Evolutionary conservation across 2,797 vertebrate species (phyloP).

Genomic region (Sebastes umbrosus): DNA sequence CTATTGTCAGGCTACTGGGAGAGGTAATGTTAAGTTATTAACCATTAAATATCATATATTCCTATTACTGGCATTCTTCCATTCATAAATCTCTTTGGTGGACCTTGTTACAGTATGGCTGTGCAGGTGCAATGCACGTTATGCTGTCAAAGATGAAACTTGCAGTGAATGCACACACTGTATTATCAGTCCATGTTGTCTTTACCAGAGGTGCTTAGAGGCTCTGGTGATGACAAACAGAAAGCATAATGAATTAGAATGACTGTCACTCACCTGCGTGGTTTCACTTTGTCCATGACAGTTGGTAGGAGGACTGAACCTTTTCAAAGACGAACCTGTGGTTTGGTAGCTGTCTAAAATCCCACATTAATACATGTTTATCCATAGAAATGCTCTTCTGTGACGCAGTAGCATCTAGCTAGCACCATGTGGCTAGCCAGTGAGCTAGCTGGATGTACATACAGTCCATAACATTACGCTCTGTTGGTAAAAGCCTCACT

Average conservation of each 20-base stretch:
- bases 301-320: constrained; percentile 30
- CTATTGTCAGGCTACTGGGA: neutral
- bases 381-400: constrained; percentile 64
- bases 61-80: neutral
- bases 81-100: neutral
- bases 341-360: constrained; percentile 60
- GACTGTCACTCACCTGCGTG: constrained; percentile 77
- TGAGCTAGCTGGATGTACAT: constrained; percentile 36
- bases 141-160: neutral
- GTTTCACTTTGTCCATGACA: constrained; percentile 81
- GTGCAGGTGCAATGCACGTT: constrained; percentile 29
- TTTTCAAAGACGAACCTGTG: constrained; percentile 54
- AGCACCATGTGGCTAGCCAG: constrained; percentile 44
- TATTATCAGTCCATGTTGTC: neutral
- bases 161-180: too few species aligned
- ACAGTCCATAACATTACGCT: constrained; percentile 31
- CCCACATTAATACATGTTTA: constrained; percentile 57
- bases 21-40: neutral
- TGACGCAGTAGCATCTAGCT: constrained; percentile 17
- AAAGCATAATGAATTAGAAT: neutral
- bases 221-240: neutral
- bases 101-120: neutral
- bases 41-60: neutral
- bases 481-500: neutral
- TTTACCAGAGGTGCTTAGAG: neutral